A percentile compares a stretch with the other conserved stretches of the same genome.
These are phyloP conservation scores for Tenualosa ilisha DNA, from an alignment of 2,797 vertebrate species.

Conservation along the genomic window DNA sequence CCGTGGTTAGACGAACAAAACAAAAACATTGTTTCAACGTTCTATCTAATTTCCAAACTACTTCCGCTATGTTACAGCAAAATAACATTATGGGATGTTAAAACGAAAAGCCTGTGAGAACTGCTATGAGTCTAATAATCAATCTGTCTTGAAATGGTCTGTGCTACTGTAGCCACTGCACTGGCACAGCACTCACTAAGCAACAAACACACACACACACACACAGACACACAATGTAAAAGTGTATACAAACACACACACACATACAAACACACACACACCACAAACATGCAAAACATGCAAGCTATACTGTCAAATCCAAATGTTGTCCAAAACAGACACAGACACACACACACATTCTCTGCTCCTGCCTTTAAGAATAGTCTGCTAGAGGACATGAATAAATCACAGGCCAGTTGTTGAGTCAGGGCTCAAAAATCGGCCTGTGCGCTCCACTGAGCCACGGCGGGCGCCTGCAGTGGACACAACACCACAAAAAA, in stretches of 20 bases:
- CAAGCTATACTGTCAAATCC: neutral
- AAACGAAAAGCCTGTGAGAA: no score
- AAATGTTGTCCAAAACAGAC: conserved; percentile 11
- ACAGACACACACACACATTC: conserved; percentile 20
- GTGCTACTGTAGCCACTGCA: no score
- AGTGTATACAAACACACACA: no score
- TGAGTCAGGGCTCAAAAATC: conserved; percentile 25
- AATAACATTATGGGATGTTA: no score
- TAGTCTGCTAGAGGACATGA: conserved; percentile 8
- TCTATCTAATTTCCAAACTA: no score
- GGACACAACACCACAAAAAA: neutral
- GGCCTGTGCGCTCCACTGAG: conserved; percentile 12
- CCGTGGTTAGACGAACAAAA: neutral
- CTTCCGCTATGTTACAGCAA: no score
- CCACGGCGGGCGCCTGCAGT: neutral
- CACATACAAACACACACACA: neutral
- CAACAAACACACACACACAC: neutral
- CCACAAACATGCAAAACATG: neutral
- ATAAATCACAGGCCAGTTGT: conserved; percentile 18
- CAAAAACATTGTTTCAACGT: no score
- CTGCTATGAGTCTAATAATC: no score
- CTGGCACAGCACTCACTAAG: conserved; percentile 50
- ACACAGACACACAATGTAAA: conserved; percentile 28
- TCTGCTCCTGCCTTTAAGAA: neutral
- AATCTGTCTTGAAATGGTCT: no score